Evolutionary conservation across 2,113 vertebrate species (phyloP).

Genomic region (Spermophilus dauricus): DNA sequence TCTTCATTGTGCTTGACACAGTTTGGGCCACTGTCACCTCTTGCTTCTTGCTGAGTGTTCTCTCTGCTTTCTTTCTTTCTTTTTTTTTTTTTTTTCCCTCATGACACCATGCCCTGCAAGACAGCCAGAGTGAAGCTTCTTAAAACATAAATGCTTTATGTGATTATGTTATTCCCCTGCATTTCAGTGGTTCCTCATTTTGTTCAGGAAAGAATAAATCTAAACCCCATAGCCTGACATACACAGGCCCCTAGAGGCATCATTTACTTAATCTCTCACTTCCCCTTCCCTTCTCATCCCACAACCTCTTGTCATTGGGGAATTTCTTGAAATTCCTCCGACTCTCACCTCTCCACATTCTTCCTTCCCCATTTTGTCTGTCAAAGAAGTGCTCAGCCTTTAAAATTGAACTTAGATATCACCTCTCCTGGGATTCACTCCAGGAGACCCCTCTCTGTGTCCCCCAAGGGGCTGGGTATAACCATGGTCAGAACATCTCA

Average conservation of each 20-base stretch:
- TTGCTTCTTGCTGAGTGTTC: background rate
- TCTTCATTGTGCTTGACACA: background rate
- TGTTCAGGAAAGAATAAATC: background rate
- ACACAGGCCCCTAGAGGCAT: background rate
- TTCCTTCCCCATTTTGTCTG: background rate
- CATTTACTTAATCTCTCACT: background rate
- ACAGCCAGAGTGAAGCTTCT: background rate
- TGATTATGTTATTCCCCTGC: background rate
- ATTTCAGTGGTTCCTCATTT: background rate
- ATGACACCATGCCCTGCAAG: background rate
- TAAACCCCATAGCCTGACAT: background rate
- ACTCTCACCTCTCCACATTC: background rate
- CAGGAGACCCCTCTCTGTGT: background rate
- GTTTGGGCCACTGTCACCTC: background rate
- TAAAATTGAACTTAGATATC: background rate
- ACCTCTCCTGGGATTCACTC: background rate
- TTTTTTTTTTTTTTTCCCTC: background rate
- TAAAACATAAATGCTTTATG: background rate
- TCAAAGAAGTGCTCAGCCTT: background rate
- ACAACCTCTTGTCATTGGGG: background rate
- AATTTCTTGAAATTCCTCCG: constrained; percentile 60
- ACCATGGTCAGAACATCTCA: background rate
- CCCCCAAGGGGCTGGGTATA: background rate
- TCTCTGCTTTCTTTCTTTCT: background rate
- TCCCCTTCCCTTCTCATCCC: background rate